Base-by-base conservation (phyloP, 2,113 vertebrate species). In the Baryphthengus martii region DNA sequence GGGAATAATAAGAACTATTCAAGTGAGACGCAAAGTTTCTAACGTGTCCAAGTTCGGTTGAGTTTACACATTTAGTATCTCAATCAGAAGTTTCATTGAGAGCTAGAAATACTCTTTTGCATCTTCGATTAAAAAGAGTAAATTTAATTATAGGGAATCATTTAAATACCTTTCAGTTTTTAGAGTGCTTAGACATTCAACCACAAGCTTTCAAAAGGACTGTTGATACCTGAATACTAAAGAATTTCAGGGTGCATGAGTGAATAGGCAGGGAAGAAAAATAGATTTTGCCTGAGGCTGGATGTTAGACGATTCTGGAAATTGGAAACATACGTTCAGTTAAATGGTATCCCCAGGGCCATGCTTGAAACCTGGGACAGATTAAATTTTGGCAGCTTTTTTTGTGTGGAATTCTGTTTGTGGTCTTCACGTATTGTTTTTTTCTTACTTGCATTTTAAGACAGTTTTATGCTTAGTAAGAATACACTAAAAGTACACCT, bases 141-240 rank as follows among this genome's bases (percentile, higher is more conserved):
- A 96, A 98, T 97, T 79, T 96, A 97, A 97, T 96, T 96, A 96
- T 75, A 94, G 93, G 52, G 85, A 96, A 96, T 97, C 85, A 93
- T 95, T 97, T 96, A 97, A 98, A 97, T 95, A 92, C 25, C 39
- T 96, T 94, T 97, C 95, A 92, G 77, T 39, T 95, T 74, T 95
- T 80, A 83, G n/a, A 88, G 26, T 17, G 5, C 62, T 95, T 89
- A 93, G 93, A 82, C 40, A 49, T 94, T 96, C 67, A 97, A 66
- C 82, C 77, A 93, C 73, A 83, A 90, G 13, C 35, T 93, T 97
- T 96, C 72, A 63, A 75, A 95, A 93, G 23, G 68, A 88, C 6
- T 39, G 52, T 85, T 87, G 49, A 89, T 84, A 73, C 15, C 33
- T 94, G 92, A 95, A 97, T 97, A 75, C 62, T 88, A 77, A 97